A percentile compares a stretch with the other conserved stretches of the same genome.
These are phyloP conservation scores for Latrodectus elegans DNA, from an alignment of 2,888 invertebrate genomes.

Conservation along the genomic window DNA sequence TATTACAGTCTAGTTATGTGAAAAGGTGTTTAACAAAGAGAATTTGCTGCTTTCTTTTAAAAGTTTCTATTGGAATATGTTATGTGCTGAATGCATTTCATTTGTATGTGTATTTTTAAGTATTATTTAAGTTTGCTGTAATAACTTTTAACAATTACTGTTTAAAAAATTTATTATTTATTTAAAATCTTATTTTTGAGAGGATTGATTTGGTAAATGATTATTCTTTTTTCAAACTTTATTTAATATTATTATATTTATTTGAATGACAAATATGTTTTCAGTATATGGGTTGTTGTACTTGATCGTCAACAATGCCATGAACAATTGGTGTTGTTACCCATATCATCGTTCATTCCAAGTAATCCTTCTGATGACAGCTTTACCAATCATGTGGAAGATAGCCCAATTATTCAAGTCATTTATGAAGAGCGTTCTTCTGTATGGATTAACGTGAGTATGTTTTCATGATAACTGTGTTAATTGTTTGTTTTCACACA, in stretches of 20 bases:
- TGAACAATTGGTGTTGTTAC: constrained; percentile 87
- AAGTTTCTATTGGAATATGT: too few species aligned
- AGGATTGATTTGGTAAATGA: too few species aligned
- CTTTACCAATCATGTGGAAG: constrained; percentile 54
- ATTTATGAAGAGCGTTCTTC: constrained; percentile 80
- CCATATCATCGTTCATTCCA: constrained; percentile 78
- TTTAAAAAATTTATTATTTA: too few species aligned
- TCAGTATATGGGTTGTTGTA: constrained; percentile 93
- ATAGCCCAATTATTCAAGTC: constrained; percentile 73
- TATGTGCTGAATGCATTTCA: too few species aligned
- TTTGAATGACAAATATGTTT: constrained; percentile 70
- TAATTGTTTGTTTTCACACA: neutral
- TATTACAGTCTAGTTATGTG: too few species aligned
- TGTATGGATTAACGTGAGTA: constrained; percentile 91
- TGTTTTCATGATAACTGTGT: constrained; percentile 22
- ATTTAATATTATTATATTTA: neutral
- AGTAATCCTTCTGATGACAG: constrained; percentile 35
- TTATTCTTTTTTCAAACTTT: neutral
- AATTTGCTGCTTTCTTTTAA: too few species aligned
- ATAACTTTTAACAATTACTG: too few species aligned
- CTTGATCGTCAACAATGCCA: constrained; percentile 90
- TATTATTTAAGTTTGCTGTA: too few species aligned
- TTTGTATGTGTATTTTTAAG: too few species aligned
- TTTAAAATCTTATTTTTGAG: too few species aligned
- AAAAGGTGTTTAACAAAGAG: too few species aligned